Evolutionary conservation across 2,797 vertebrate genomes (phyloP).

Genomic region (Sebastes hubbsi): DNA sequence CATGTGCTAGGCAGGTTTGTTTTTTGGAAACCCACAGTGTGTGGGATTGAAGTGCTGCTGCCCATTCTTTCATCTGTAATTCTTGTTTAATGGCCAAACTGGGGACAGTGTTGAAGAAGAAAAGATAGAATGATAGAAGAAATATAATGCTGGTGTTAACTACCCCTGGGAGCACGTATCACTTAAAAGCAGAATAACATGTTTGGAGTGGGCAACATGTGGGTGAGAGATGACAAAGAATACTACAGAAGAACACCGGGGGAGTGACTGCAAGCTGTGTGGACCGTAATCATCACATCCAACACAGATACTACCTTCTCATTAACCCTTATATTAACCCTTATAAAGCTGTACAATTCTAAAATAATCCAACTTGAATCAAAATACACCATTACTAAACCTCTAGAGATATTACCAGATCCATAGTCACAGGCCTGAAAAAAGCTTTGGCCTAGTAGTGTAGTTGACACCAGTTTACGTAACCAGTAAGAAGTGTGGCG

Average conservation of each 20-base stretch:
- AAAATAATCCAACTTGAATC: background rate
- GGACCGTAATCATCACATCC: background rate
- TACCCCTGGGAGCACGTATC: background rate
- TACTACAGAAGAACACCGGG: slow-evolving; percentile 9
- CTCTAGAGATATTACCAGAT: slow-evolving; percentile 1
- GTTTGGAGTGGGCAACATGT: slow-evolving; percentile 15
- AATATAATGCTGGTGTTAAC: background rate
- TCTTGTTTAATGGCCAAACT: background rate
- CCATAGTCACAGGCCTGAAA: background rate
- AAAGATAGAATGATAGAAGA: slow-evolving; percentile 9
- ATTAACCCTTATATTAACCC: background rate
- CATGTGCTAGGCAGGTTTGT: background rate
- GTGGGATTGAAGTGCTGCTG: background rate
- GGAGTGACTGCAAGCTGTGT: slow-evolving; percentile 3
- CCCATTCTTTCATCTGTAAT: background rate
- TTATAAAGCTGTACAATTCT: background rate
- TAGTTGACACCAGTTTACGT: slow-evolving; percentile 14
- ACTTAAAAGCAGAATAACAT: slow-evolving; percentile 12
- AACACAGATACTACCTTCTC: background rate
- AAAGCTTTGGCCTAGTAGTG: background rate
- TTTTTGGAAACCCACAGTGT: background rate
- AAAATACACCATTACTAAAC: background rate
- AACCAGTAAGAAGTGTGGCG: background rate
- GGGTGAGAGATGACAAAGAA: slow-evolving; percentile 9
- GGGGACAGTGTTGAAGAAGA: background rate